A percentile compares a stretch with the other conserved stretches of the same genome.
phyloP scores from a whole-genome alignment of 2,797 vertebrate species.

The Ammospiza maritima region DNA sequence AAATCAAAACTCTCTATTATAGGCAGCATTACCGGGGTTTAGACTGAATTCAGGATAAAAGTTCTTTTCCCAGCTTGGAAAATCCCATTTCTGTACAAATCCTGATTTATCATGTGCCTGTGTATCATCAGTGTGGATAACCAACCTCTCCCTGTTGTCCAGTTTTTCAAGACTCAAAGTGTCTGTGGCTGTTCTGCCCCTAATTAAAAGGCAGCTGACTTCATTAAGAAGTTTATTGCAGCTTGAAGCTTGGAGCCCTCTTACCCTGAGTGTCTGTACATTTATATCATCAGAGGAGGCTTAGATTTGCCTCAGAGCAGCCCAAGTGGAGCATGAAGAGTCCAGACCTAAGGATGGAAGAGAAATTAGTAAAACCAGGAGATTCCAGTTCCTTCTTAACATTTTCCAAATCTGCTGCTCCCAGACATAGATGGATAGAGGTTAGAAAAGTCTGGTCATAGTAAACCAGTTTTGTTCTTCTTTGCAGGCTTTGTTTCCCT shows the following conservation, averaged over 20 bases:
- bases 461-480: neutral
- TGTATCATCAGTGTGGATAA: neutral
- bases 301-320: neutral
- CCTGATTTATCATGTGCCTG: neutral
- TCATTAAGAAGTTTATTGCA: neutral
- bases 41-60: neutral
- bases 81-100: neutral
- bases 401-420: neutral
- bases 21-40: neutral
- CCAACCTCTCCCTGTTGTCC: neutral
- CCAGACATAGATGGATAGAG: neutral
- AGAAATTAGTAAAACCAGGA: neutral
- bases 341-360: neutral
- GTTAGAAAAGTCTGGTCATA: neutral
- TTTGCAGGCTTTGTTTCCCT: neutral
- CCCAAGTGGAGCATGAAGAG: neutral
- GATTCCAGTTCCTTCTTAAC: neutral
- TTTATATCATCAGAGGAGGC: neutral
- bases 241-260: neutral
- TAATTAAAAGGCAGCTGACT: conserved; percentile 4
- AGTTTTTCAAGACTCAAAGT: neutral
- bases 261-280: neutral
- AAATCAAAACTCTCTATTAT: neutral
- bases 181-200: neutral
- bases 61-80: neutral